Conservation (phyloP, 2,113 vertebrate species). For the Bolborhynchus lineola region DNA sequence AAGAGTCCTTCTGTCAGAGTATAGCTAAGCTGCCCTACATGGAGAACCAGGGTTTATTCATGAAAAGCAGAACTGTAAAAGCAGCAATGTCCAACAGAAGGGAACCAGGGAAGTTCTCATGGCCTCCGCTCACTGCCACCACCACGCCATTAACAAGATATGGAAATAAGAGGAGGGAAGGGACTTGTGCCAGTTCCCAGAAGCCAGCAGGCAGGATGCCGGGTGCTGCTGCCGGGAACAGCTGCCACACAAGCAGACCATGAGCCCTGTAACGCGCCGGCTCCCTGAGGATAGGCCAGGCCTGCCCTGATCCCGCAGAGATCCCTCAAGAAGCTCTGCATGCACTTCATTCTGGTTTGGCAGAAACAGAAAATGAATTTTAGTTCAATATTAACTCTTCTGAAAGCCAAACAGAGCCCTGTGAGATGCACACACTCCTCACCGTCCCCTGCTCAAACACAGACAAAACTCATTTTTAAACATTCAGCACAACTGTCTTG, state of each 20-base stretch:
- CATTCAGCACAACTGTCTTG: rapidly evolving
- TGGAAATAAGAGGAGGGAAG: neutral
- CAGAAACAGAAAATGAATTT: neutral
- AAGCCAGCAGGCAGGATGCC: neutral
- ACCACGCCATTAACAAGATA: neutral
- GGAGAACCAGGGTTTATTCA: neutral
- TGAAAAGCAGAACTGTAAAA: neutral
- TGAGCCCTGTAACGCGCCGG: neutral
- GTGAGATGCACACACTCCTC: neutral
- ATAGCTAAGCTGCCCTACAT: neutral
- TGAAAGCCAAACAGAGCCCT: neutral
- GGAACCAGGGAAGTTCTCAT: neutral
- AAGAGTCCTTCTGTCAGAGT: neutral
- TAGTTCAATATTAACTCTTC: neutral
- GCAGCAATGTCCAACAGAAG: neutral
- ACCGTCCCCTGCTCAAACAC: neutral
- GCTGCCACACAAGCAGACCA: neutral
- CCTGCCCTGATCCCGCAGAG: neutral
- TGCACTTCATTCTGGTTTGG: neutral
- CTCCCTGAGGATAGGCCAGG: neutral
- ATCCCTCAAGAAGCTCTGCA: neutral
- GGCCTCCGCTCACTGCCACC: neutral
- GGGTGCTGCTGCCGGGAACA: neutral
- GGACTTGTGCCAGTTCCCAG: neutral
- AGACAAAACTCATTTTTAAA: neutral